Conservation (phyloP, 2,113 vertebrate genomes). For the Zosterops pallidus region DNA sequence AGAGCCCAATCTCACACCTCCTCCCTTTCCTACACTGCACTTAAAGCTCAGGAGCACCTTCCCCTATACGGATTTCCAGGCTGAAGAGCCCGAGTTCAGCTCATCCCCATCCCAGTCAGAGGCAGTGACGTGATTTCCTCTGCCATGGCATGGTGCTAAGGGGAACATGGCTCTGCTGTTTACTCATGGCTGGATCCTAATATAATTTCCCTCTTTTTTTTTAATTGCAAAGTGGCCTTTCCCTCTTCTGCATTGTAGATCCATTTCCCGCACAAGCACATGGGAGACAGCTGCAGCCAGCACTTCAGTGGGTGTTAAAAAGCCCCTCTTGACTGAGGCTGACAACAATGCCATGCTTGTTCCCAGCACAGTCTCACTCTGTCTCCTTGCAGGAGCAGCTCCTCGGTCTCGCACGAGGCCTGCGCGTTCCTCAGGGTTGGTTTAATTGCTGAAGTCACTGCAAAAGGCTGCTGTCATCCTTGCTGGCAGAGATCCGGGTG, state of each 20-base stretch:
- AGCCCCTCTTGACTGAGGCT: slow-evolving; percentile 35
- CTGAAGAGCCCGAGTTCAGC: neutral
- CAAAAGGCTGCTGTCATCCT: neutral
- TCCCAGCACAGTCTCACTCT: slow-evolving; percentile 33
- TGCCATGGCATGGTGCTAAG: neutral
- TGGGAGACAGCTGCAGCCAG: slow-evolving; percentile 50
- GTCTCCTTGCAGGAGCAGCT: neutral
- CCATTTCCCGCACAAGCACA: neutral
- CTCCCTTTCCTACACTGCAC: neutral
- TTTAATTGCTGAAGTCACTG: neutral
- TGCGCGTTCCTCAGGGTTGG: neutral
- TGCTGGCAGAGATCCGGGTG: neutral
- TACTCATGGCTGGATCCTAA: neutral
- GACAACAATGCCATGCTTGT: slow-evolving; percentile 30
- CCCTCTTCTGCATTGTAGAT: neutral
- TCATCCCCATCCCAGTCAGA: neutral
- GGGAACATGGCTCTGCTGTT: neutral
- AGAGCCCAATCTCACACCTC: neutral
- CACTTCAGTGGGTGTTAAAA: slow-evolving; percentile 51
- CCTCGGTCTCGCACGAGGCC: neutral
- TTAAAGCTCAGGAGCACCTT: neutral
- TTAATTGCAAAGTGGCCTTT: neutral
- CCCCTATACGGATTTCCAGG: neutral
- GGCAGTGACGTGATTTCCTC: neutral
- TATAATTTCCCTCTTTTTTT: neutral